These are phyloP conservation scores for cat (Felis catus) DNA, from an alignment of 2,113 vertebrate species.

Conservation along the genomic window F.catus_Fca126_mat1.0 CM031418.1:125612501-125613000, in stretches of 20 bases:
- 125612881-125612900: not conserved
- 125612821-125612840: not conserved
- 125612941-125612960: not conserved
- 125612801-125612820: not conserved
- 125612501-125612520: not conserved
- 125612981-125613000: not conserved
- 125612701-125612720: conserved; percentile 5
- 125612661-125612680: conserved; percentile 2
- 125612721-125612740: not conserved
- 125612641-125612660: conserved; percentile 41
- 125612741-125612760: not conserved
- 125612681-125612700: not conserved
- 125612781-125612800: not conserved
- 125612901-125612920: not conserved
- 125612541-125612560: not conserved
- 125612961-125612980: not conserved
- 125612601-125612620: conserved; percentile 18
- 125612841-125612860: not conserved
- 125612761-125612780: conserved; percentile 17
- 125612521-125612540: not conserved
- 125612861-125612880: not conserved
- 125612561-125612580: conserved; percentile 6
- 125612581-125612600: conserved; percentile 39
- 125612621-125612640: conserved; percentile 61
- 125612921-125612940: not conserved